Evolutionary conservation across 1,140 invertebrate species (phyloP).

Genomic region (Elymnias hypermnestra): DNA sequence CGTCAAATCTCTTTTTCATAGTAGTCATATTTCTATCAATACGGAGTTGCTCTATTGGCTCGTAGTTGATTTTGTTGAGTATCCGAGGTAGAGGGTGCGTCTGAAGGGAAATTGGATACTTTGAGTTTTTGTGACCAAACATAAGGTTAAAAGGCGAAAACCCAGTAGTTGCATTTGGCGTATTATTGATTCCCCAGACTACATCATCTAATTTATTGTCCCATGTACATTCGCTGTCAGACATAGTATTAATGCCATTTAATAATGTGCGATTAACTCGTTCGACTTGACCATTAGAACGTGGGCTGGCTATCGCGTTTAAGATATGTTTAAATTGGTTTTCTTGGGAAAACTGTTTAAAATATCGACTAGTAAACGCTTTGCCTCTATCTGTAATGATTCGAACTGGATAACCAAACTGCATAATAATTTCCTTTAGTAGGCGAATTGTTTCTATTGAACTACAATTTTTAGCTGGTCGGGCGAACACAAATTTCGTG

Average conservation of each 20-base stretch:
- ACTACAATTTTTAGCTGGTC: conserved; percentile 27
- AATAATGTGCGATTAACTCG: conserved; percentile 13
- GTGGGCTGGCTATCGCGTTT: conserved; percentile 34
- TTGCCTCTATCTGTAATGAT: conserved; percentile 32
- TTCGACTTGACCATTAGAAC: conserved; percentile 25
- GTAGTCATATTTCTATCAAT: neutral
- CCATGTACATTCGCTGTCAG: conserved; percentile 19
- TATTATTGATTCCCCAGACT: conserved; percentile 24
- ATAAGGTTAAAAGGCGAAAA: conserved; percentile 10
- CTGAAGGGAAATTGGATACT: too few species aligned
- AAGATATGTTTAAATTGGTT: conserved; percentile 30
- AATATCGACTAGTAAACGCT: conserved; percentile 37
- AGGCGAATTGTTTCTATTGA: conserved; percentile 19
- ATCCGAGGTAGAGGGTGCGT: too few species aligned
- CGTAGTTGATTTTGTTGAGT: neutral
- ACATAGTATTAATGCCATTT: conserved; percentile 16
- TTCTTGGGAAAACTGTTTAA: conserved; percentile 29
- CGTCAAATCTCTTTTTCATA: neutral
- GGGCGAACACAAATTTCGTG: conserved; percentile 6
- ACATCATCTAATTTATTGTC: conserved; percentile 11
- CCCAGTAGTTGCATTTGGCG: conserved; percentile 5
- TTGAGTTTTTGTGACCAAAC: conserved; percentile 1
- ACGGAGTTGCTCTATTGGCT: neutral
- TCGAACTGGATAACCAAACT: conserved; percentile 34
- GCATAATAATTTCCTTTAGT: conserved; percentile 12